Evolutionary conservation across 2,113 vertebrate genomes (phyloP).

Genomic region (Gadus chalcogrammus): DNA sequence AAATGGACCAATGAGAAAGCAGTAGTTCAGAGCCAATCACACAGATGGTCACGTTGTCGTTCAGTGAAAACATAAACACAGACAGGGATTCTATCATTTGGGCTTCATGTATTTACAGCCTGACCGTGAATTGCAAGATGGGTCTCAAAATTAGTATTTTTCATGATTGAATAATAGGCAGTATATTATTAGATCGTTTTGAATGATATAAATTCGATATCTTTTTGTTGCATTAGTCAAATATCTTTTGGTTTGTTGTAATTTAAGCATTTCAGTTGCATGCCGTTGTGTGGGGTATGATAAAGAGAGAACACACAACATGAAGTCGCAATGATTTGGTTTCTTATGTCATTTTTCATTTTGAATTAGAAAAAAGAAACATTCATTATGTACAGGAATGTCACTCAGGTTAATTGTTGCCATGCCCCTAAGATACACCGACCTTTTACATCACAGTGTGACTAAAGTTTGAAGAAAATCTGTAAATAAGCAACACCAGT

Average conservation of each 20-base stretch:
- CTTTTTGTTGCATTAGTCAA: no score
- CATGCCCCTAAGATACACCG: conserved; percentile 46
- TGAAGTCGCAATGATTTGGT: conserved; percentile 17
- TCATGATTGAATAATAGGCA: no score
- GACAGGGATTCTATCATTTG: background rate
- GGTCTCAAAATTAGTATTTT: no score
- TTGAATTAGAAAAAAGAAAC: conserved; percentile 68
- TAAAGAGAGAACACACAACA: no score
- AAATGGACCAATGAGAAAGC: conserved; percentile 44
- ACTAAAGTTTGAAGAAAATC: conserved; percentile 30
- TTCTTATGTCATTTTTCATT: conserved; percentile 49
- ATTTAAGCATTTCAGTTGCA: no score
- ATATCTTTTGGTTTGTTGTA: no score
- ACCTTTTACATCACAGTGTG: conserved; percentile 48
- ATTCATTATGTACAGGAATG: conserved; percentile 63
- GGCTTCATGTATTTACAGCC: no score
- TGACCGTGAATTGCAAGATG: no score
- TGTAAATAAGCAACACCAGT: conserved; percentile 25
- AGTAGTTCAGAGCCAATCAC: conserved; percentile 41
- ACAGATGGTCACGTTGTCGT: conserved; percentile 27
- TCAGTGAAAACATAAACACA: conserved; percentile 58
- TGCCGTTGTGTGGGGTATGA: no score
- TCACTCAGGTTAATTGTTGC: conserved; percentile 45
- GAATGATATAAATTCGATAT: no score
- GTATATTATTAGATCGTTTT: no score